A percentile compares a stretch with the other conserved stretches of the same genome.
Evolutionary conservation across 2,797 vertebrate species (phyloP).

Genomic region (Enoplosus armatus): DNA sequence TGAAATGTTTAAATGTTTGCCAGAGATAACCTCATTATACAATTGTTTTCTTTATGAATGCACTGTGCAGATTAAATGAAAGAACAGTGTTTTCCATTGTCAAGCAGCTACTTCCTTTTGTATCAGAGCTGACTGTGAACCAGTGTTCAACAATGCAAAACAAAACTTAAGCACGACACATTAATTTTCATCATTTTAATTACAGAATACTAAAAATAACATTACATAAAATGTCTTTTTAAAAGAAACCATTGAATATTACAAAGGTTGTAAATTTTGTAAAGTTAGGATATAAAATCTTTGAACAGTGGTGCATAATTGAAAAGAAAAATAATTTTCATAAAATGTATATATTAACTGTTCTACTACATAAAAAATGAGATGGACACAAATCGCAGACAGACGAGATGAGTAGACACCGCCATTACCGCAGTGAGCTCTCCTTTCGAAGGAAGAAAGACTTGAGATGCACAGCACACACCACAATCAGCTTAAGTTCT

Average conservation of each 20-base stretch:
- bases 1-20: not conserved
- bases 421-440: slow-evolving; percentile 74
- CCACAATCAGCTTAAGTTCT: slow-evolving; percentile 77
- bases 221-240: slow-evolving; percentile 88
- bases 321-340: slow-evolving; percentile 86
- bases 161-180: not conserved
- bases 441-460: slow-evolving; percentile 76
- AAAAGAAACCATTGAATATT: slow-evolving; percentile 88
- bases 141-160: not conserved
- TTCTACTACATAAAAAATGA: slow-evolving; percentile 85
- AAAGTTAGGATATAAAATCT: slow-evolving; percentile 90
- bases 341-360: slow-evolving; percentile 89
- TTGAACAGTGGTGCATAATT: slow-evolving; percentile 87
- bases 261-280: slow-evolving; percentile 88
- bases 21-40: not conserved
- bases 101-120: not conserved
- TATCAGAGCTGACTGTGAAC: not conserved
- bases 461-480: slow-evolving; percentile 81
- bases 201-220: slow-evolving; percentile 90
- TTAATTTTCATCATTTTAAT: slow-evolving; percentile 85
- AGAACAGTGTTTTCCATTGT: not conserved
- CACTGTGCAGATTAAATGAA: not conserved
- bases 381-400: slow-evolving; percentile 83
- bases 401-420: slow-evolving; percentile 80
- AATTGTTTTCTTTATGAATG: not conserved